Conservation (phyloP, 2,113 vertebrate species). For the Irena cyanogastra region DNA sequence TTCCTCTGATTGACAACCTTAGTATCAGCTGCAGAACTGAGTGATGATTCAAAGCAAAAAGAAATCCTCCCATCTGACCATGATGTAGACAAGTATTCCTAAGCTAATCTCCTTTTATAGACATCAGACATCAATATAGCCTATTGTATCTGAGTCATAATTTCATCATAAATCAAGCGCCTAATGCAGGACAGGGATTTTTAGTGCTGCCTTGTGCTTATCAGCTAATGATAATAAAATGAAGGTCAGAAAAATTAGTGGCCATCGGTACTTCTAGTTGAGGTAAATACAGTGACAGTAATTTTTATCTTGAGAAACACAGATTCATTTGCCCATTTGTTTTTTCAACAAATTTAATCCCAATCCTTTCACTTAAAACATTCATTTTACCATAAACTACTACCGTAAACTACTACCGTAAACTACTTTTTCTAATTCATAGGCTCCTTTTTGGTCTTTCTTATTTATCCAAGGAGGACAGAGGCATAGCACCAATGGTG, state of each 20-base stretch:
- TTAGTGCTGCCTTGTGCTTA: not conserved
- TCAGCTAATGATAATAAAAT: not conserved
- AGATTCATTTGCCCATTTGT: not conserved
- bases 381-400: not conserved
- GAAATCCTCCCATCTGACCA: not conserved
- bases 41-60: not conserved
- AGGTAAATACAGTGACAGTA: not conserved
- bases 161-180: not conserved
- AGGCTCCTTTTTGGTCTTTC: accelerated
- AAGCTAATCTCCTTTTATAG: not conserved
- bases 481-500: not conserved
- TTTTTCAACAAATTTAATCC: not conserved
- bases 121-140: not conserved
- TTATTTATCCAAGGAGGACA: not conserved
- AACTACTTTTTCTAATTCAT: not conserved
- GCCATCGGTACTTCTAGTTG: not conserved
- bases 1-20: not conserved
- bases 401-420: not conserved
- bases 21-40: not conserved
- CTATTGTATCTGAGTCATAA: not conserved
- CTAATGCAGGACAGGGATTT: not conserved
- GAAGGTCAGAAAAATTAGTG: not conserved
- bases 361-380: not conserved
- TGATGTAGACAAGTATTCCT: not conserved
- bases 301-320: not conserved